phyloP scores from a whole-genome alignment of 2,888 invertebrate genomes.

The Polymixis flavicincta region DNA sequence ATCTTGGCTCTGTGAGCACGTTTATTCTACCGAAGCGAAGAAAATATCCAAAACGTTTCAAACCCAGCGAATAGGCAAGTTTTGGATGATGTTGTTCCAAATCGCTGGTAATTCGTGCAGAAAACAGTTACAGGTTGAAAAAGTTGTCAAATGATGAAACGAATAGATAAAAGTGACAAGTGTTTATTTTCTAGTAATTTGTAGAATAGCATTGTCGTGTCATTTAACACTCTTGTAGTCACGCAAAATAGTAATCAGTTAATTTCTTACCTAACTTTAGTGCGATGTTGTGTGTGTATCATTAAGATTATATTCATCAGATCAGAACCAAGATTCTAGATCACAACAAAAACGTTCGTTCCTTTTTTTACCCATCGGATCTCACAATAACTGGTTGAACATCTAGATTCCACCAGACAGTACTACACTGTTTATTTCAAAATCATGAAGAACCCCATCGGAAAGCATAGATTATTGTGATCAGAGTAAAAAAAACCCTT shows the following conservation, averaged over 20 bases:
- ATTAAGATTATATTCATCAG: neutral
- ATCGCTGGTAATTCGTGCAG: constrained; percentile 13
- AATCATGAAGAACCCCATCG: neutral
- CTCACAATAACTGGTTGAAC: neutral
- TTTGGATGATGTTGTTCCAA: neutral
- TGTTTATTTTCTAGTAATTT: constrained; percentile 55
- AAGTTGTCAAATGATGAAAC: constrained; percentile 42
- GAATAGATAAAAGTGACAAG: constrained; percentile 57
- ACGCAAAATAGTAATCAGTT: constrained; percentile 58
- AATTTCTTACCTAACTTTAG: constrained; percentile 25
- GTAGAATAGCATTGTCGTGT: constrained; percentile 33
- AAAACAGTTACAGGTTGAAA: constrained; percentile 22
- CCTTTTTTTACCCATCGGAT: neutral
- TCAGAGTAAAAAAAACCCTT: neutral
- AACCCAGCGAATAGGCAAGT: neutral
- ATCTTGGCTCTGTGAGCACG: neutral
- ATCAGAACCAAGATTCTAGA: neutral
- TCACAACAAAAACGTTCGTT: neutral
- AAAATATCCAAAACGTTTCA: neutral
- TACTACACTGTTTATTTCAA: neutral
- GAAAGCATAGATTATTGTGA: constrained; percentile 8
- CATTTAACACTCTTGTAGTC: constrained; percentile 51
- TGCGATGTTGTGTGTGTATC: neutral
- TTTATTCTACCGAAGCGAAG: neutral
- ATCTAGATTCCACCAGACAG: neutral